Conservation (phyloP, 1,140 invertebrate species). For the Dendrolimus kikuchii region DNA sequence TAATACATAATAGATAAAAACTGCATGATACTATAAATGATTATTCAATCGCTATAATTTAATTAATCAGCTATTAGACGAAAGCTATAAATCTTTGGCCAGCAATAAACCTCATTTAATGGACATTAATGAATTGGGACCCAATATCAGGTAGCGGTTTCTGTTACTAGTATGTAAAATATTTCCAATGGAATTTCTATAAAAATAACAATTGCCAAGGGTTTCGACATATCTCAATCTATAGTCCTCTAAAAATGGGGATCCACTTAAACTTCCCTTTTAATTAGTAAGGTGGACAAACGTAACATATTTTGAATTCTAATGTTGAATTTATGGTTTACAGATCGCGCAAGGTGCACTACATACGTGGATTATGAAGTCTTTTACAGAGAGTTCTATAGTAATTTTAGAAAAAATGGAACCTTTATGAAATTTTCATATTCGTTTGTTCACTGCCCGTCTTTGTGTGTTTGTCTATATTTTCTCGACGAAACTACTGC, state of each 20-base stretch:
- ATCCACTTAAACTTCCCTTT: constrained; percentile 35
- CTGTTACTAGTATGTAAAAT: constrained; percentile 40
- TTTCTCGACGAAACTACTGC: too few relatives aligned
- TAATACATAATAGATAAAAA: constrained; percentile 1
- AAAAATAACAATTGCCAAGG: constrained; percentile 32
- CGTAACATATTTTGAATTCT: constrained; percentile 5
- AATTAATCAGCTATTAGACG: constrained; percentile 43
- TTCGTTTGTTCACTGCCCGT: too few relatives aligned
- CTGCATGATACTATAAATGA: constrained; percentile 11
- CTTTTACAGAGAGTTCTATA: too few relatives aligned
- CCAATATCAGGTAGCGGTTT: constrained; percentile 50
- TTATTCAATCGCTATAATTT: constrained; percentile 29
- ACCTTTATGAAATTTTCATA: too few relatives aligned
- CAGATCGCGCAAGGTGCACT: too few relatives aligned
- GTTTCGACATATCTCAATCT: constrained; percentile 10
- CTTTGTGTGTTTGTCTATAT: too few relatives aligned
- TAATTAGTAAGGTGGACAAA: constrained; percentile 29
- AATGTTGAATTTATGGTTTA: too few relatives aligned
- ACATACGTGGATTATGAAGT: too few relatives aligned
- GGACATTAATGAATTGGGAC: constrained; percentile 55
- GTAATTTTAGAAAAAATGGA: too few relatives aligned
- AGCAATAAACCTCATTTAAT: constrained; percentile 57
- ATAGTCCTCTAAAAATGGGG: constrained; percentile 16
- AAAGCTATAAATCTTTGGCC: constrained; percentile 44
- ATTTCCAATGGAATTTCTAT: constrained; percentile 35